Evolutionary conservation across 2,888 invertebrate genomes (phyloP).

Genomic region (Xanthorhoe spadicearia): DNA sequence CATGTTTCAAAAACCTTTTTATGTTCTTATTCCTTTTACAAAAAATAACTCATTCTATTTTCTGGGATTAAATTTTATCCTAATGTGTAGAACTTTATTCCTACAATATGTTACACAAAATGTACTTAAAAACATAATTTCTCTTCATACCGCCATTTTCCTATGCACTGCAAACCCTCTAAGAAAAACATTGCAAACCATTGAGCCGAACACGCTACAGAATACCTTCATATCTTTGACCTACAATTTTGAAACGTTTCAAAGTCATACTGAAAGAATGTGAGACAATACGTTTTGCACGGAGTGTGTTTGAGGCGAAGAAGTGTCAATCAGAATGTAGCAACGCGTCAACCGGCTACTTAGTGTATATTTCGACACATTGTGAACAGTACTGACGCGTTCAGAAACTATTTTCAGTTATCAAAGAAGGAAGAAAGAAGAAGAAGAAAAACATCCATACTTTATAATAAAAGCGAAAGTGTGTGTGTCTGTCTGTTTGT

Average conservation of each 20-base stretch:
- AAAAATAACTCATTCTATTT: too few species aligned
- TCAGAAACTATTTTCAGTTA: conserved; percentile 4
- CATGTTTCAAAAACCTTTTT: too few species aligned
- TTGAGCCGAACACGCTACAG: neutral
- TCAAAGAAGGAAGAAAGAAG: too few species aligned
- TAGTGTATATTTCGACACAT: conserved; percentile 20
- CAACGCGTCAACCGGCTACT: conserved; percentile 13
- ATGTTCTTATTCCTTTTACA: too few species aligned
- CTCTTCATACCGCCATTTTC: neutral
- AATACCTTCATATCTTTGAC: conserved; percentile 16
- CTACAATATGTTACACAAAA: too few species aligned
- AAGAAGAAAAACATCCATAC: too few species aligned
- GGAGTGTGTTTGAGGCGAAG: conserved; percentile 6
- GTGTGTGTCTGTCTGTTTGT: too few species aligned
- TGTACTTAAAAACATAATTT: neutral
- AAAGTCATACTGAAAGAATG: conserved; percentile 4
- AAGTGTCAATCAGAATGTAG: conserved; percentile 38
- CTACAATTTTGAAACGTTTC: conserved; percentile 16
- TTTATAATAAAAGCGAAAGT: too few species aligned
- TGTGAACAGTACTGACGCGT: conserved; percentile 23
- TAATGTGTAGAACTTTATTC: too few species aligned
- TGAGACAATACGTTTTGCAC: conserved; percentile 11
- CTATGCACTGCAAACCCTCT: neutral
- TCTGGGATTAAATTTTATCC: too few species aligned
- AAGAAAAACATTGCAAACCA: neutral